Base-by-base conservation (phyloP, 2,113 vertebrate genomes). In the Ivindomyrus marchei region DNA sequence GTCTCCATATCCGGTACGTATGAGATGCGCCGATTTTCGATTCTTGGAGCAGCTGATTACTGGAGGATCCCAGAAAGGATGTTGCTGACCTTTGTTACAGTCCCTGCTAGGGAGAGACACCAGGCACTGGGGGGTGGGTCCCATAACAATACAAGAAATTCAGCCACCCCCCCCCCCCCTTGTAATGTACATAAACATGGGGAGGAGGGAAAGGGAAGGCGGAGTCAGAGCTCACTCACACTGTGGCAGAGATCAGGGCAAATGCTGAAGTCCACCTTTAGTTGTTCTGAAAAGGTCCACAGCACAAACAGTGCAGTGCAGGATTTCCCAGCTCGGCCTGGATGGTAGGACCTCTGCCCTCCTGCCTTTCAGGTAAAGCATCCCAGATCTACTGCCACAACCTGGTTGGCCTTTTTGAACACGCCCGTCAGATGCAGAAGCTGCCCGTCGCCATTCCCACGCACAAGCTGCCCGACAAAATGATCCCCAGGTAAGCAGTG, bases 331-430 rank as follows among this genome's bases (percentile, higher is more conserved):
- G 36, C 36, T 19, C 15, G 15, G 31, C 31, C 70, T 17, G n/a
- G 31, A 42, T 80, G 74, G 31, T 42, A 19, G 42, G 15, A 80
- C 15, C 1, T 80, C 13, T 19, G 31, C 15, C 36, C 15, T 80
- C 36, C 19, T 92, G 90, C 91, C 24, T 92, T 8, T 47, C 91
- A 99, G 98, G 98, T 93, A 99, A 99, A 97, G 98, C 98, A 86
- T 99, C 98, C 92, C 98, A 99, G 94, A 97, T 99, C 80, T 99
- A 99, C 96, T 99, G 98, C 31, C 98, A 99, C 92, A 99, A 96
- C 90, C 95, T 99, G 85, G 94, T 96, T 9, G 98, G 98, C 88
- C 95, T 99, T 83, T 99, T 99, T 92, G 98, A 99, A 93, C 98
- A 99, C 93, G 98, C 98, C 93, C 95, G 98, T 90, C 98, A 99